These are phyloP conservation scores for Spodoptera picta DNA, from an alignment of 2,888 invertebrate species.

Conservation along the genomic window DNA sequence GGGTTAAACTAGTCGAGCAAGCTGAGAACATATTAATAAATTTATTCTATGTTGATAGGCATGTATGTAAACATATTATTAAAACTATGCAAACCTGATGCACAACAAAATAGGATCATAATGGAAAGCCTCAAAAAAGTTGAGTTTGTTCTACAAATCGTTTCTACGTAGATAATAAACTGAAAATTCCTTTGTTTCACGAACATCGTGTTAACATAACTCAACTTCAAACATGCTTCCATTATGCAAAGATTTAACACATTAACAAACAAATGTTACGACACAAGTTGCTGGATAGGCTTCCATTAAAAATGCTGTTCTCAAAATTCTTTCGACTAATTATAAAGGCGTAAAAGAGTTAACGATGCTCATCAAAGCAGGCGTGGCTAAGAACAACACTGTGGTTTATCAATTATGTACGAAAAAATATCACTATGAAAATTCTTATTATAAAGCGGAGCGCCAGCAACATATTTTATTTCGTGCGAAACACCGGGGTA, in stretches of 20 bases:
- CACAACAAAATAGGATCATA: no score
- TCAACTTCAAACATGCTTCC: constrained; percentile 7
- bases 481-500: constrained; percentile 76
- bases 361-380: constrained; percentile 35
- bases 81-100: no score
- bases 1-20: no score
- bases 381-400: constrained; percentile 15
- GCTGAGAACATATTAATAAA: no score
- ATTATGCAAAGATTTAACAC: constrained; percentile 30
- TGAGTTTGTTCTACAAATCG: no score
- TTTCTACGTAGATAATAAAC: background rate
- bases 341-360: constrained; percentile 39
- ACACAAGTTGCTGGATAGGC: constrained; percentile 10
- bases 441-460: constrained; percentile 70
- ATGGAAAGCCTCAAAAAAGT: no score
- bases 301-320: constrained; percentile 24
- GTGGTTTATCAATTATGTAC: constrained; percentile 62
- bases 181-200: constrained; percentile 27
- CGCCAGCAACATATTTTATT: constrained; percentile 80
- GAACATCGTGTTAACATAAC: constrained; percentile 5
- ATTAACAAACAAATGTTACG: constrained; percentile 14
- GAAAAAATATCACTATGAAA: constrained; percentile 64
- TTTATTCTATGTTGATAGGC: no score
- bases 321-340: constrained; percentile 48
- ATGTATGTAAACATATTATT: no score